These are phyloP conservation scores for Microchrysa polita DNA, from an alignment of 2,888 invertebrate species.

Conservation along the genomic window DNA sequence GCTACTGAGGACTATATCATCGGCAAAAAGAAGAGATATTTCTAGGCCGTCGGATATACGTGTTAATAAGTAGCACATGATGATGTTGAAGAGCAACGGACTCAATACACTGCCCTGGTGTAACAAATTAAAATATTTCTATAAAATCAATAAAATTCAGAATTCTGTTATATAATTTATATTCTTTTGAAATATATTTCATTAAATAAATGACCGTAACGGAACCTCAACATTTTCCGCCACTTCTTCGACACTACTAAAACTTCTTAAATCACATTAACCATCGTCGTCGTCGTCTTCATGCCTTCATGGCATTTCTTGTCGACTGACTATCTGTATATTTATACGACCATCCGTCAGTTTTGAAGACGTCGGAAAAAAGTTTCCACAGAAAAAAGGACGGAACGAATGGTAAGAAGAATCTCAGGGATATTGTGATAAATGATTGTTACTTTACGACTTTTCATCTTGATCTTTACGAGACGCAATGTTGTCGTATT, in stretches of 20 bases:
- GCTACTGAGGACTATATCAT: too few relatives aligned
- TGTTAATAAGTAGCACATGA: too few relatives aligned
- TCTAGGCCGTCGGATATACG: too few relatives aligned
- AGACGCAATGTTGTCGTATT: constrained; percentile 17
- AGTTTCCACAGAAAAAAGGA: background rate
- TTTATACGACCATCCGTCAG: constrained; percentile 3
- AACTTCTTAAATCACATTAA: constrained; percentile 20
- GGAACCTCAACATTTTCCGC: background rate
- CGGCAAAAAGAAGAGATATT: too few relatives aligned
- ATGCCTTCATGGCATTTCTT: background rate
- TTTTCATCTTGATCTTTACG: constrained; percentile 28
- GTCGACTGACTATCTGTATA: background rate
- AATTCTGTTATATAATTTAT: background rate
- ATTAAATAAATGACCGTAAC: constrained; percentile 11
- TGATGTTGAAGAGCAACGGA: too few relatives aligned
- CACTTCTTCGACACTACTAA: background rate
- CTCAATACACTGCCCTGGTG: too few relatives aligned
- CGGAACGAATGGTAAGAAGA: background rate
- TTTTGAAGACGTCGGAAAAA: too few relatives aligned
- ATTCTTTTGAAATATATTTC: background rate
- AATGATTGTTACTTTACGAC: constrained; percentile 38
- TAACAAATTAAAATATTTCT: too few relatives aligned
- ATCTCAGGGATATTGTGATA: constrained; percentile 30
- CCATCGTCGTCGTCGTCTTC: too few relatives aligned
- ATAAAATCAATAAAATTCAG: too few relatives aligned